phyloP scores from a whole-genome alignment of 1,140 invertebrate genomes.

The Chrysoperla carnea region DNA sequence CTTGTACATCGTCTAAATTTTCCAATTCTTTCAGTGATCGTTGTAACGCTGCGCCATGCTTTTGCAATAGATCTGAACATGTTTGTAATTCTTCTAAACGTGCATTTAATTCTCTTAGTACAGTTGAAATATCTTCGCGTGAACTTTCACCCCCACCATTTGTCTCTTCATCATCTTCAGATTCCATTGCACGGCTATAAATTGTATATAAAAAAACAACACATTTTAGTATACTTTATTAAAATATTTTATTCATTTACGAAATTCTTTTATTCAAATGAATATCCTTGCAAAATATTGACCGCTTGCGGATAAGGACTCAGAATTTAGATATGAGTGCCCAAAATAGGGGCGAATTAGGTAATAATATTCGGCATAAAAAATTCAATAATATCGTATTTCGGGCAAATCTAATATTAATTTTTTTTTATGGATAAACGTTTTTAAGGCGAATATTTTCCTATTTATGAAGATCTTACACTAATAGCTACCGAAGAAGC shows the following conservation, averaged over 20 bases:
- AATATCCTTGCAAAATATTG: neutral
- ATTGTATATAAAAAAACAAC: constrained; percentile 15
- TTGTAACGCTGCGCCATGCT: constrained; percentile 72
- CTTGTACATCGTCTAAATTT: constrained; percentile 35
- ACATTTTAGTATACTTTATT: neutral
- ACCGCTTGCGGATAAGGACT: too few relatives aligned
- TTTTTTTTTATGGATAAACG: too few relatives aligned
- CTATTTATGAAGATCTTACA: too few relatives aligned
- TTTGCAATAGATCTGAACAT: constrained; percentile 76
- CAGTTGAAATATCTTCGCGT: constrained; percentile 34
- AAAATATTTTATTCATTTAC: too few relatives aligned
- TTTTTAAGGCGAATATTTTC: too few relatives aligned
- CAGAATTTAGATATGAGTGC: too few relatives aligned
- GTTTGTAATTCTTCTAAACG: constrained; percentile 72
- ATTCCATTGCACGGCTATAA: constrained; percentile 37
- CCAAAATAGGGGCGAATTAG: too few relatives aligned
- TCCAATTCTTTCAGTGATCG: constrained; percentile 73
- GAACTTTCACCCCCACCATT: constrained; percentile 18
- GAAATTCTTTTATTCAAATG: neutral
- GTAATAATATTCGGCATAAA: too few relatives aligned
- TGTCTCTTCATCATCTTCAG: constrained; percentile 53
- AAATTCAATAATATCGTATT: too few relatives aligned
- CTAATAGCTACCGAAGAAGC: too few relatives aligned
- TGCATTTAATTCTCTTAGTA: constrained; percentile 34
- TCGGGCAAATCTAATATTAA: too few relatives aligned